Conservation (phyloP, 2,113 vertebrate species). For the Sterna hirundo region DNA sequence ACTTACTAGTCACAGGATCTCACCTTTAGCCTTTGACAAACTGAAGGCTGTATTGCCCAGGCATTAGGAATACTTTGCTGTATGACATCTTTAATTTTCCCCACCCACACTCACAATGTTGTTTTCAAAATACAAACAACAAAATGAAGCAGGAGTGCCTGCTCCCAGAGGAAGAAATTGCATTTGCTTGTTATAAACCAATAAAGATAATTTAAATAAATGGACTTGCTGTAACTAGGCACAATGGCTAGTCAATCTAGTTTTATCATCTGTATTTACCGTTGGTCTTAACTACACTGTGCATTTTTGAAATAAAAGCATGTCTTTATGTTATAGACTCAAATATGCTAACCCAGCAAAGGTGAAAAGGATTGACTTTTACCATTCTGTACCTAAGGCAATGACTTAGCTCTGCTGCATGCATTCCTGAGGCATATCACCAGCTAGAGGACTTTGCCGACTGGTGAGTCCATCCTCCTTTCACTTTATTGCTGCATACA, state of each 20-base stretch:
- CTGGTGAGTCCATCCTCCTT: neutral
- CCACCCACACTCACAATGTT: neutral
- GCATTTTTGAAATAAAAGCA: slow-evolving; percentile 15
- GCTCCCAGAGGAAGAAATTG: neutral
- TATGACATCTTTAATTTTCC: neutral
- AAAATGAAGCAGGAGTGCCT: slow-evolving; percentile 42
- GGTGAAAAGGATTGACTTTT: neutral
- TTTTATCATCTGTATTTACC: slow-evolving; percentile 37
- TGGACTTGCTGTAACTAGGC: neutral
- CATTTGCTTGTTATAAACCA: slow-evolving; percentile 58
- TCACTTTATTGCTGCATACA: neutral
- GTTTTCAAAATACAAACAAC: slow-evolving; percentile 23
- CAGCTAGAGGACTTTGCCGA: neutral
- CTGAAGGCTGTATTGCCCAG: neutral
- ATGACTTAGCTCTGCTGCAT: neutral
- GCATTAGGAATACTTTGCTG: neutral
- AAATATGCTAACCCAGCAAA: neutral
- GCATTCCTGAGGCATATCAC: neutral
- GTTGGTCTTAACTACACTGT: neutral
- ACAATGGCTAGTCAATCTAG: slow-evolving; percentile 23
- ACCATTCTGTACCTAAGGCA: neutral
- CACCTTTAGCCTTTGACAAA: neutral
- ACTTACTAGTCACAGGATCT: neutral
- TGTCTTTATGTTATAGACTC: neutral
- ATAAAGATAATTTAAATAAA: slow-evolving; percentile 61